A percentile compares a stretch with the other conserved stretches of the same genome.
Conservation (phyloP, 2,797 vertebrate species). For the Hafferia zeledoni region DNA sequence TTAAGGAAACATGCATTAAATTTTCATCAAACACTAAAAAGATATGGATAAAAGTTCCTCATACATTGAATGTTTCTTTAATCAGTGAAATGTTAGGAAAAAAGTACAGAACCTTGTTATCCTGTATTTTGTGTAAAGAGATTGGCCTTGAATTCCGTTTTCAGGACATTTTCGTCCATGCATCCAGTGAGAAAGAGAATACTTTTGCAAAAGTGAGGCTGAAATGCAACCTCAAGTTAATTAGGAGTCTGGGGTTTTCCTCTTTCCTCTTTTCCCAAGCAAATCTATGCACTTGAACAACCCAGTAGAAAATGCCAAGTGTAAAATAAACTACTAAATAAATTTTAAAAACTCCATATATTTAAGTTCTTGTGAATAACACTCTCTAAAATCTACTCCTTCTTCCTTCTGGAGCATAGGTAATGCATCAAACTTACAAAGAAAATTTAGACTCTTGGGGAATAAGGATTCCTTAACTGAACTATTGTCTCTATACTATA, state of each 20-base stretch:
- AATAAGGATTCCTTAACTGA: background rate
- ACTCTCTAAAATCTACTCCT: background rate
- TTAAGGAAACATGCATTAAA: background rate
- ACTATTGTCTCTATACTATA: background rate
- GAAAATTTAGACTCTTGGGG: background rate
- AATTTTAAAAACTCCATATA: background rate
- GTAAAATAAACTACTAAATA: background rate
- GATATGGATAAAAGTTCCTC: background rate
- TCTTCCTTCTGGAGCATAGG: background rate
- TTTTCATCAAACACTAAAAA: background rate
- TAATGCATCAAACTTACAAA: background rate
- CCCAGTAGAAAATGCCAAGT: background rate
- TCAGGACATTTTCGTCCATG: background rate
- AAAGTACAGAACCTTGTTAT: background rate
- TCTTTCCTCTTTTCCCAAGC: background rate
- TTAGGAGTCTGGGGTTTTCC: background rate
- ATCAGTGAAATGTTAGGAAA: background rate
- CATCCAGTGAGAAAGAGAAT: background rate
- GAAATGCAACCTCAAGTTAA: background rate
- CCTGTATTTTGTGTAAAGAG: background rate
- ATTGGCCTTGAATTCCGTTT: background rate
- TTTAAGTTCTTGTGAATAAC: background rate
- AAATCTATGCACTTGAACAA: background rate
- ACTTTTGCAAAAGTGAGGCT: background rate
- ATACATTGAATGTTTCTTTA: background rate